phyloP scores from a whole-genome alignment of 2,888 invertebrate species.

The Perdita meconis region DNA sequence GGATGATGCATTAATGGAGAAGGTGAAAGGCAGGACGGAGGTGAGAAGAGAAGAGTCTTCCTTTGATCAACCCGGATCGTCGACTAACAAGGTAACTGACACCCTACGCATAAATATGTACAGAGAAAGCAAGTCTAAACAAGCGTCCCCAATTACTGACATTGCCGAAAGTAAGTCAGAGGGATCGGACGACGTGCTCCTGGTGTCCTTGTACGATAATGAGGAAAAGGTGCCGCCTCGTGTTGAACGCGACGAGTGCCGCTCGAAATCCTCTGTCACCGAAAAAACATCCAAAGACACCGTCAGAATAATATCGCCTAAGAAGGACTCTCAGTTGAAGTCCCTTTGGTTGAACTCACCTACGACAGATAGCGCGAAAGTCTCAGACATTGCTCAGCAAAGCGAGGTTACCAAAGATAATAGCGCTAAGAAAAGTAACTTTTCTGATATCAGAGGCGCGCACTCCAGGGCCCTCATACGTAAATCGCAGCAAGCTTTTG shows the following conservation, averaged over 20 bases:
- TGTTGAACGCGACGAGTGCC: not conserved
- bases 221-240: not conserved
- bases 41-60: not conserved
- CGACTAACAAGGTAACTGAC: not conserved
- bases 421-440: constrained; percentile 4
- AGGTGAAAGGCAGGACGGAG: too few relatives aligned
- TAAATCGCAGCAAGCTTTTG: not conserved
- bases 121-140: not conserved
- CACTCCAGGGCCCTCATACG: not conserved
- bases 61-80: not conserved
- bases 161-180: not conserved
- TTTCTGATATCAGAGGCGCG: constrained; percentile 10
- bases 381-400: not conserved
- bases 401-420: not conserved
- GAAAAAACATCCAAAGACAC: not conserved
- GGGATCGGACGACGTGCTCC: constrained; percentile 9
- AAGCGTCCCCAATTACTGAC: not conserved
- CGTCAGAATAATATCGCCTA: constrained; percentile 61
- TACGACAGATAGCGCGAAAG: not conserved
- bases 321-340: constrained; percentile 65
- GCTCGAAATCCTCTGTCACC: not conserved
- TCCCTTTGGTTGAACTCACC: constrained; percentile 51
- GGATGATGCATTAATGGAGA: too few relatives aligned
- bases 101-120: not conserved
- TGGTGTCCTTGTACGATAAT: constrained; percentile 16